These are phyloP conservation scores for Menura novaehollandiae DNA, from an alignment of 2,113 vertebrate species.

Conservation along the genomic window DNA sequence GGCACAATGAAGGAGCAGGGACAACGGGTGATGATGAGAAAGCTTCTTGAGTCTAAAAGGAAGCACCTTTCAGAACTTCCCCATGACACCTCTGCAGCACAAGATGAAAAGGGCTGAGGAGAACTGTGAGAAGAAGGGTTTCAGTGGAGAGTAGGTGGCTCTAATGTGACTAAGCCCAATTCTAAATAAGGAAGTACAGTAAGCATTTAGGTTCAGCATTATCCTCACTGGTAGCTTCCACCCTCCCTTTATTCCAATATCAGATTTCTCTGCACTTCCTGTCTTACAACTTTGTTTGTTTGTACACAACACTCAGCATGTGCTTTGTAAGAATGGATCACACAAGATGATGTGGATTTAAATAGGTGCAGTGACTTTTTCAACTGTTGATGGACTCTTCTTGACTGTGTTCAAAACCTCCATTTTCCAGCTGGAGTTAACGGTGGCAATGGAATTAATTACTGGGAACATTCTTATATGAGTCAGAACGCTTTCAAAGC, in stretches of 20 bases:
- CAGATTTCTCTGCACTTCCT: conserved; percentile 14
- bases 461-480: neutral
- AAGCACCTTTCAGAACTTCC: neutral
- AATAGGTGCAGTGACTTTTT: neutral
- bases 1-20: neutral
- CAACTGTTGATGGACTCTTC: neutral
- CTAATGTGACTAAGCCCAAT: neutral
- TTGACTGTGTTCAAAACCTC: neutral
- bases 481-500: neutral
- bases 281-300: neutral
- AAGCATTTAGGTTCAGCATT: neutral
- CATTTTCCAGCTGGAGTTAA: neutral
- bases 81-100: neutral
- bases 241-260: neutral
- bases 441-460: neutral
- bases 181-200: neutral
- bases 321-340: neutral
- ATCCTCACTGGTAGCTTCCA: neutral
- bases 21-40: neutral
- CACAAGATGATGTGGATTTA: neutral
- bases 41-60: neutral
- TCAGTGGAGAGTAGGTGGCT: neutral
- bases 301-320: neutral
- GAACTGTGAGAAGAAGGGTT: neutral
- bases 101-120: neutral